Conservation (phyloP, 2,113 vertebrate genomes). For the Microtus richardsoni region DNA sequence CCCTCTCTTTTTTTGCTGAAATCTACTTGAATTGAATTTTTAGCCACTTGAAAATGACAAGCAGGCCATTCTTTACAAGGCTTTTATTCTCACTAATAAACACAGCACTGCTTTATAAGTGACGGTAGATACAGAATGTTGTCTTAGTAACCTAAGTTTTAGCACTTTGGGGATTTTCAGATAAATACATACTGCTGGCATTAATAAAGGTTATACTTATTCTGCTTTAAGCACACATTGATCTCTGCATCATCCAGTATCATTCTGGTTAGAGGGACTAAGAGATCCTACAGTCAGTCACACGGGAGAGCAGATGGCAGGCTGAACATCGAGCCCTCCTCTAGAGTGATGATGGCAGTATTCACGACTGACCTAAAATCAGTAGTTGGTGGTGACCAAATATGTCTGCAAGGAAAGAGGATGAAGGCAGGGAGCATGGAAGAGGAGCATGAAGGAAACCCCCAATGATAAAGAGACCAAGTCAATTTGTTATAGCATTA, state of each 20-base stretch:
- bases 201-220: background rate
- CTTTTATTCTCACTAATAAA: constrained; percentile 32
- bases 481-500: background rate
- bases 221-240: background rate
- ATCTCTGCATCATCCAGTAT: background rate
- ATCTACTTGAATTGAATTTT: background rate
- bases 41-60: constrained; percentile 35
- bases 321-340: background rate
- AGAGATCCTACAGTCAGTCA: background rate
- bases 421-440: background rate
- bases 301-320: background rate
- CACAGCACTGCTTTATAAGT: background rate
- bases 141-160: constrained; percentile 32
- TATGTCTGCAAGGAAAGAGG: background rate
- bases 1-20: background rate
- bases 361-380: background rate
- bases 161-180: background rate
- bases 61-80: background rate
- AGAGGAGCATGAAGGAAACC: background rate
- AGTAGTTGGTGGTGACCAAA: background rate
- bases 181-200: background rate
- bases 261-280: background rate
- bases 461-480: background rate
- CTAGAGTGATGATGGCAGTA: background rate
- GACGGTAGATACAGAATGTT: background rate